Percentiles rank a stretch among this genome's conserved stretches.
These are phyloP conservation scores for Pteria penguin DNA, from an alignment of 2,888 invertebrate species.

Conservation along the genomic window DNA sequence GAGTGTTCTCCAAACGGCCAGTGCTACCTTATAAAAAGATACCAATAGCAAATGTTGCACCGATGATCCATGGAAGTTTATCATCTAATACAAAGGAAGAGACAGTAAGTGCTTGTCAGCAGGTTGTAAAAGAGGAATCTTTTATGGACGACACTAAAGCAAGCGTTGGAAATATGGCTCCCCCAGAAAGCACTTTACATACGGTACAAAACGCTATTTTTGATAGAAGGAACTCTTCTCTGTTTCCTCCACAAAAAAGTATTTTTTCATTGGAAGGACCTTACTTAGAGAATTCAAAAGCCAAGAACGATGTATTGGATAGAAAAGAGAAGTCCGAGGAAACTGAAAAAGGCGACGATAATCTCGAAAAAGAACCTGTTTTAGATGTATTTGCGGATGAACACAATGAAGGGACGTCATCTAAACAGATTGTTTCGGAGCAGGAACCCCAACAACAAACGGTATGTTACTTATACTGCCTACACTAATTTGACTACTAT, in stretches of 20 bases:
- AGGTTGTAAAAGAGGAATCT: not conserved
- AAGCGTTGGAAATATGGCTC: not conserved
- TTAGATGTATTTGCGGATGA: no score
- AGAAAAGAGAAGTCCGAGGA: no score
- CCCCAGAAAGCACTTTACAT: not conserved
- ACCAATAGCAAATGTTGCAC: slow-evolving; percentile 51
- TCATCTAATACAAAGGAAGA: not conserved
- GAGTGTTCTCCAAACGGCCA: slow-evolving; percentile 30
- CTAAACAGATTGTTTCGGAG: no score
- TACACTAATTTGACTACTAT: no score
- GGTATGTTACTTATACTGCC: no score
- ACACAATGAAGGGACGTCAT: no score
- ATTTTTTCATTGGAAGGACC: not conserved
- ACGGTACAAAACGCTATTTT: not conserved
- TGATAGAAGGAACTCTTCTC: not conserved
- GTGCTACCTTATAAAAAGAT: slow-evolving; percentile 34
- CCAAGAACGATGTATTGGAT: no score
- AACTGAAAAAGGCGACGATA: no score
- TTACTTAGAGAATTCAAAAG: no score
- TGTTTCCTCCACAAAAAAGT: not conserved
- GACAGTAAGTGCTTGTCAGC: not conserved
- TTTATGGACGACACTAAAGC: not conserved
- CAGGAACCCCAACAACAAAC: no score
- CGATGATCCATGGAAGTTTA: slow-evolving; percentile 37
- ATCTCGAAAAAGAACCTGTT: no score